Percentiles rank a stretch among this genome's conserved stretches.
phyloP scores from a whole-genome alignment of 2,888 invertebrate genomes.

The Timema podura region DNA sequence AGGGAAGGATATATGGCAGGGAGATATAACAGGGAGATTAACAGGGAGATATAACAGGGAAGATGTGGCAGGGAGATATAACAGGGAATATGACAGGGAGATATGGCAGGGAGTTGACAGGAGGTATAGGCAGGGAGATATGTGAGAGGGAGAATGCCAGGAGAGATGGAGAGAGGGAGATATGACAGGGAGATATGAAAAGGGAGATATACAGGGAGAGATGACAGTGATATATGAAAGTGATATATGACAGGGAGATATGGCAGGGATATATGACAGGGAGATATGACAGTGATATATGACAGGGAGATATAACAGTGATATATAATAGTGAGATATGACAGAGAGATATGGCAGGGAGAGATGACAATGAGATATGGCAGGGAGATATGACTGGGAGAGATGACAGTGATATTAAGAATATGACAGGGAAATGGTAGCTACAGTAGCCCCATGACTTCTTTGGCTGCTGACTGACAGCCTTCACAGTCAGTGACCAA shows the following conservation, averaged over 20 bases:
- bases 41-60: background rate
- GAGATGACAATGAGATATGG: background rate
- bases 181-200: too few relatives aligned
- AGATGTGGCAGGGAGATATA: background rate
- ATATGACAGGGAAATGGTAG: background rate
- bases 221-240: too few relatives aligned
- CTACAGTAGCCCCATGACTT: too few relatives aligned
- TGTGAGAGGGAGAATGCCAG: background rate
- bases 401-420: background rate
- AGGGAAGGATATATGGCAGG: too few relatives aligned
- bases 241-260: background rate
- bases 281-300: background rate
- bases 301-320: background rate
- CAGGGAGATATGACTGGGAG: background rate
- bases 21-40: too few relatives aligned
- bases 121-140: background rate
- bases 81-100: background rate
- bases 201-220: too few relatives aligned
- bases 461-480: too few relatives aligned
- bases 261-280: background rate
- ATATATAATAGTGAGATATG: background rate
- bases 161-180: background rate
- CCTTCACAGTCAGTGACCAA: too few relatives aligned
- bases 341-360: background rate
- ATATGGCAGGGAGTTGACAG: background rate